Evolutionary conservation across 2,113 vertebrate species (phyloP).

Genomic region (Chlamydotis undulata): DNA sequence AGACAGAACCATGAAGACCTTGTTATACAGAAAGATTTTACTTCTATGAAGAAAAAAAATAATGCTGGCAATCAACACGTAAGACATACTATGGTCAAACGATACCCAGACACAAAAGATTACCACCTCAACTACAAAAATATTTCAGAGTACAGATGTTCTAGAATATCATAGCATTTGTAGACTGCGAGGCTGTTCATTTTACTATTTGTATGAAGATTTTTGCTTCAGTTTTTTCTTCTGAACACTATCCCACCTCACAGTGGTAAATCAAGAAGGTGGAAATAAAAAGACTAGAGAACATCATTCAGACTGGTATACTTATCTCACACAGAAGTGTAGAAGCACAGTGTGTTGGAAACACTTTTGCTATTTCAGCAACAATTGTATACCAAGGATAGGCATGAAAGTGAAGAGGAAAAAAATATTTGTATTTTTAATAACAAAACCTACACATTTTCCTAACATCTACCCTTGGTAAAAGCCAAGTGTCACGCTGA

Average conservation of each 20-base stretch:
- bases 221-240: constrained; percentile 20
- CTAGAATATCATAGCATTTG: background rate
- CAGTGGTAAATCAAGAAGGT: background rate
- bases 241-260: background rate
- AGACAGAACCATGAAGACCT: background rate
- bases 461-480: background rate
- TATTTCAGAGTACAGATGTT: background rate
- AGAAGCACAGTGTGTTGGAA: background rate
- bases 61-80: background rate
- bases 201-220: background rate
- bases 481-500: background rate
- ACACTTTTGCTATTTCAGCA: background rate
- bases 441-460: background rate
- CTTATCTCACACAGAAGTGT: background rate
- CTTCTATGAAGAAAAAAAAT: background rate
- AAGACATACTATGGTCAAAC: background rate
- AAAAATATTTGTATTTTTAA: background rate
- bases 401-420: background rate
- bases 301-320: background rate
- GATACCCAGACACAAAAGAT: constrained; percentile 12
- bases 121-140: background rate
- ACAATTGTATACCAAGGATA: background rate
- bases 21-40: background rate
- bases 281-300: background rate
- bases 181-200: background rate